Conservation (phyloP, 2,797 vertebrate species). For the Gymnodraco acuticeps region DNA sequence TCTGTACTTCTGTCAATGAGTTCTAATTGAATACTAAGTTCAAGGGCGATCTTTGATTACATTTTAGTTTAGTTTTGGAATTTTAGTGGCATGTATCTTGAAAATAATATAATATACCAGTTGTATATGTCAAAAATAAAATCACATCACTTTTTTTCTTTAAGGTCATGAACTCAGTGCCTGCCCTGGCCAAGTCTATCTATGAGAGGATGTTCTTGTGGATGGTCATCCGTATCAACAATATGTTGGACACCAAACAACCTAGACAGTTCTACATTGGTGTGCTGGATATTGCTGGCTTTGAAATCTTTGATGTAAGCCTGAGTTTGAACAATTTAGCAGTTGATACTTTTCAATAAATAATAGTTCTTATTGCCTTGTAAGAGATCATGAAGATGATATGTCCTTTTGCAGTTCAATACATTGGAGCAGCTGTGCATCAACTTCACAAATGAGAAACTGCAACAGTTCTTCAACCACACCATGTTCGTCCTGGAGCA, state of each 20-base stretch:
- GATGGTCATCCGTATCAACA: conserved; percentile 95
- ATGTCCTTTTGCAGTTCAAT: neutral
- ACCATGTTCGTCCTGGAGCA: conserved; percentile 86
- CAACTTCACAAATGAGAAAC: conserved; percentile 87
- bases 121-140: too few species aligned
- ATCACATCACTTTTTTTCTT: neutral
- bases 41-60: neutral
- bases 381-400: neutral
- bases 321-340: neutral
- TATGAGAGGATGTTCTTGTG: conserved; percentile 95
- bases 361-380: neutral
- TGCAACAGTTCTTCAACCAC: conserved; percentile 86
- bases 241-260: conserved; percentile 94
- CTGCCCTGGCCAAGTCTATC: conserved; percentile 88
- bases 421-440: conserved; percentile 84
- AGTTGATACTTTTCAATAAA: neutral
- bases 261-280: conserved; percentile 91
- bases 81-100: neutral
- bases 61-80: too few species aligned
- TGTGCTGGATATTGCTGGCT: conserved; percentile 94
- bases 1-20: neutral
- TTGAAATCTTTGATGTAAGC: conserved; percentile 94
- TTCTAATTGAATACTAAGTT: neutral
- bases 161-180: conserved; percentile 89
- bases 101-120: too few species aligned